Evolutionary conservation across 2,113 vertebrate species (phyloP).

Genomic region (Sakesphorus luctuosus): DNA sequence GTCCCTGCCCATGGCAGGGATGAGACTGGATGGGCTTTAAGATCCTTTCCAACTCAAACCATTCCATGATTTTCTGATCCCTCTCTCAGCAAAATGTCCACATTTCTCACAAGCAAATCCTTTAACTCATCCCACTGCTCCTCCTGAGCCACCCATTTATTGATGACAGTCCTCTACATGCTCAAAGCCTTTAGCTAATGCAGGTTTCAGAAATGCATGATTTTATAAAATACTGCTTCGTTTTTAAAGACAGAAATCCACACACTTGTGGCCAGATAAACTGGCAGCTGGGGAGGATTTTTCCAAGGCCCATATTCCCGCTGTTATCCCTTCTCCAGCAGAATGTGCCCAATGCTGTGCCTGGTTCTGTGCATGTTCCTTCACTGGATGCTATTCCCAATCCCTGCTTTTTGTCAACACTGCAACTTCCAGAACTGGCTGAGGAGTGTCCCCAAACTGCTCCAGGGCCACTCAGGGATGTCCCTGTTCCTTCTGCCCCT

Average conservation of each 20-base stretch:
- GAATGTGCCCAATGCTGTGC: background rate
- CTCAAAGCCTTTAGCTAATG: accelerated
- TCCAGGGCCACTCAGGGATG: background rate
- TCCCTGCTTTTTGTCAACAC: background rate
- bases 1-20: background rate
- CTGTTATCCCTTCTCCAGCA: background rate
- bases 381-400: background rate
- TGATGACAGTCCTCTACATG: background rate
- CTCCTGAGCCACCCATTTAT: background rate
- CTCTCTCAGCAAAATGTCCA: background rate
- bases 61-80: background rate
- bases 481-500: background rate
- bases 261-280: background rate
- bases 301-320: background rate
- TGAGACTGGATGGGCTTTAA: too few relatives aligned
- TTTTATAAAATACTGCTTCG: background rate
- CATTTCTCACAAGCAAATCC: accelerated
- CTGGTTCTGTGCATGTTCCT: background rate
- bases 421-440: background rate
- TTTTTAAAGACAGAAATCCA: too few relatives aligned
- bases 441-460: background rate
- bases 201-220: background rate
- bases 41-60: background rate
- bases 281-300: background rate
- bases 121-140: background rate